A percentile compares a stretch with the other conserved stretches of the same genome.
Conservation (phyloP, 2,888 invertebrate species). For the Stenchaetothrips biformis region DNA sequence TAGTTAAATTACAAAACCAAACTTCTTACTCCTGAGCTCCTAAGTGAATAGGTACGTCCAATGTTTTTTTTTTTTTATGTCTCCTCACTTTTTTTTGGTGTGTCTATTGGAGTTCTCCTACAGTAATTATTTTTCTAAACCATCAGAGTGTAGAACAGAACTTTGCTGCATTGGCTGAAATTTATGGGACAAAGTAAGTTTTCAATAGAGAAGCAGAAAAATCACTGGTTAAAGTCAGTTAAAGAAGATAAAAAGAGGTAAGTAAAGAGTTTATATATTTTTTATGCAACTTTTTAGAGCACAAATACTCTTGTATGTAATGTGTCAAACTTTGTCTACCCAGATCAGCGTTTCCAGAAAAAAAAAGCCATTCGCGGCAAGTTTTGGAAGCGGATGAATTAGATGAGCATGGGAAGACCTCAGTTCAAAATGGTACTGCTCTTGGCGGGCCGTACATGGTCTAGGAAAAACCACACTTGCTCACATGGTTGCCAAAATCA, state of each 20-base stretch:
- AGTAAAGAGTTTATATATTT: slow-evolving; percentile 36
- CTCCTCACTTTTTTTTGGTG: not conserved
- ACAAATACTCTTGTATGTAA: slow-evolving; percentile 27
- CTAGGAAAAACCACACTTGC: slow-evolving; percentile 94
- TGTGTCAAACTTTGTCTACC: slow-evolving; percentile 16
- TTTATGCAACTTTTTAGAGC: slow-evolving; percentile 26
- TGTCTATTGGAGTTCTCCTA: slow-evolving; percentile 3
- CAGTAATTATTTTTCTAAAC: slow-evolving; percentile 27
- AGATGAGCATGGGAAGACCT: slow-evolving; percentile 72
- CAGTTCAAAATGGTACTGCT: slow-evolving; percentile 76
- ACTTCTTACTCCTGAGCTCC: slow-evolving; percentile 77
- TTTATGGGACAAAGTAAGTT: slow-evolving; percentile 92
- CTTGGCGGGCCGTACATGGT: slow-evolving; percentile 91
- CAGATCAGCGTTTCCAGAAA: slow-evolving; percentile 48
- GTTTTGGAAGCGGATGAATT: slow-evolving; percentile 62
- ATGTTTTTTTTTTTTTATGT: not conserved
- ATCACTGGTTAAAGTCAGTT: slow-evolving; percentile 26
- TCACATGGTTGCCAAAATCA: slow-evolving; percentile 78
- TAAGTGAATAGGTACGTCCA: slow-evolving; percentile 76
- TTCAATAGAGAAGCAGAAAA: slow-evolving; percentile 55
- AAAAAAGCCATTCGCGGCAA: slow-evolving; percentile 45
- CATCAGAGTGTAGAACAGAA: slow-evolving; percentile 72
- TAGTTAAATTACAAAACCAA: slow-evolving; percentile 88
- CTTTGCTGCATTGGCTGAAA: slow-evolving; percentile 87
- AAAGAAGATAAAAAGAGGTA: slow-evolving; percentile 37